A percentile compares a stretch with the other conserved stretches of the same genome.
These are phyloP conservation scores for Hipposideros larvatus DNA, from an alignment of 2,797 vertebrate species.

Conservation along the genomic window DNA sequence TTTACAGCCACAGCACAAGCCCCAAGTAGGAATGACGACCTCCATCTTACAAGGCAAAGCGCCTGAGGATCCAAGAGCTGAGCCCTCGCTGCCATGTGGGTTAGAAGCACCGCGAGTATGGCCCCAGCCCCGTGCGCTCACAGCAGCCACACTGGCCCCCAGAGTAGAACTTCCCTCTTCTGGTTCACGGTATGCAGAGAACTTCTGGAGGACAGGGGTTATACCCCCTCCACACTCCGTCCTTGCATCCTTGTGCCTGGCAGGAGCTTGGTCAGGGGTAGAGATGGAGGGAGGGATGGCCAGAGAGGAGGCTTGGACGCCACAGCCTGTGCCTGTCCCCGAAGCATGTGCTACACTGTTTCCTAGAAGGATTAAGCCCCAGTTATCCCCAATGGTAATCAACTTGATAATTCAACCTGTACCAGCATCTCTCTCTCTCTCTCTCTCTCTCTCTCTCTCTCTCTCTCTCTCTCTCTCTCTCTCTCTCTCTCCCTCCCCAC, in stretches of 20 bases:
- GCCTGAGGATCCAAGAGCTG: not conserved
- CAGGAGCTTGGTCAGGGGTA: not conserved
- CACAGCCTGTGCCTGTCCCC: not conserved
- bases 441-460: not conserved
- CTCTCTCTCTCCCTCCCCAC: no score
- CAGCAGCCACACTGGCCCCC: not conserved
- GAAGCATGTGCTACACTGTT: not conserved
- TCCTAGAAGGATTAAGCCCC: not conserved
- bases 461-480: fast-evolving
- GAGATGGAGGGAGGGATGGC: not conserved
- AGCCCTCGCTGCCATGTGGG: not conserved
- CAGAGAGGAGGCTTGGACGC: not conserved
- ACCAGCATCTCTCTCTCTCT: fast-evolving
- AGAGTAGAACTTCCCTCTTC: not conserved
- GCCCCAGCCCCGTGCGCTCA: no score
- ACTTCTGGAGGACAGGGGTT: not conserved
- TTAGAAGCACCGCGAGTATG: fast-evolving
- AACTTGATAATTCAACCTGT: no score
- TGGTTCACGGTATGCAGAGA: fast-evolving
- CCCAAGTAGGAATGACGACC: not conserved
- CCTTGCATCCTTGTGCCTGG: not conserved
- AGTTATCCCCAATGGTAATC: not conserved
- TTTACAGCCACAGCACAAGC: fast-evolving
- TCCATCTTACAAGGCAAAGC: not conserved
- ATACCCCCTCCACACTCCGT: fast-evolving